These are phyloP conservation scores for Hermaeophaga mercurialis DNA, from an alignment of 2,888 invertebrate genomes.

Conservation along the genomic window DNA sequence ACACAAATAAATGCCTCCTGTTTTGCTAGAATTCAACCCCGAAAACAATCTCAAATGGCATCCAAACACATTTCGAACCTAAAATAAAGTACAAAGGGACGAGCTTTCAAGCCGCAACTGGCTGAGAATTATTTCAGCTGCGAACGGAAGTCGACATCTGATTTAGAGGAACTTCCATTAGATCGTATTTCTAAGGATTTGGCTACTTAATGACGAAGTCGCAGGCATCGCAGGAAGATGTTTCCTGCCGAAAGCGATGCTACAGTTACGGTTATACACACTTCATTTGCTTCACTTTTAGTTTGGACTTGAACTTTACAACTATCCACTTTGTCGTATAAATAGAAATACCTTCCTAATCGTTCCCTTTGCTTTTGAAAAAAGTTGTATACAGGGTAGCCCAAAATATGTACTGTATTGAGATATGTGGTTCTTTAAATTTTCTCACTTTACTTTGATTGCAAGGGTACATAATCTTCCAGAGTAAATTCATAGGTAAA, in stretches of 20 bases:
- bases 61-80: background rate
- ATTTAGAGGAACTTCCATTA: conserved; percentile 20
- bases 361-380: too few species aligned
- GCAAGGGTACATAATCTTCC: too few species aligned
- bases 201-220: conserved; percentile 14
- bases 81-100: conserved; percentile 6
- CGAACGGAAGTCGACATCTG: conserved; percentile 12
- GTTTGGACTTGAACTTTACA: too few species aligned
- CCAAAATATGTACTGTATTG: too few species aligned
- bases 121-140: conserved; percentile 19
- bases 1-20: background rate
- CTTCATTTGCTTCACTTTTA: too few species aligned
- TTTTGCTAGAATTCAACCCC: background rate
- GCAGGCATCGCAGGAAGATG: background rate
- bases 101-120: conserved; percentile 10
- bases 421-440: too few species aligned
- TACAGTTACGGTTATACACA: too few species aligned
- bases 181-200: conserved; percentile 17
- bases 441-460: too few species aligned
- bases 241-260: conserved; percentile 2
- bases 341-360: too few species aligned
- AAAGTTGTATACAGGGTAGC: too few species aligned
- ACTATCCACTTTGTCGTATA: too few species aligned
- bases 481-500: too few species aligned
- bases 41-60: background rate